Evolutionary conservation across 1,140 invertebrate genomes (phyloP).

Genomic region (Portunus trituberculatus): DNA sequence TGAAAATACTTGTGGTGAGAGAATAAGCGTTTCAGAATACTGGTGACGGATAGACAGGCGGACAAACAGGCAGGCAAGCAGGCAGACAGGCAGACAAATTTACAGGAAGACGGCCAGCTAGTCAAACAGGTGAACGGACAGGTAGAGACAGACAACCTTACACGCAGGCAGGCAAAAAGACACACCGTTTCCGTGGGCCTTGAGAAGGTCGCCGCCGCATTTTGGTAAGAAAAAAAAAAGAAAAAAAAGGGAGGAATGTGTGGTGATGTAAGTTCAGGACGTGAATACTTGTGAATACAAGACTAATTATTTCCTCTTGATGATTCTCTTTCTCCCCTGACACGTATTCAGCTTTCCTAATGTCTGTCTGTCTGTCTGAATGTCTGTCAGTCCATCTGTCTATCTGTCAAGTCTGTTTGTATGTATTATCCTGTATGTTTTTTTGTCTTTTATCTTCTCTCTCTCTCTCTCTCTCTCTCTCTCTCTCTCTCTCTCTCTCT

Average conservation of each 20-base stretch:
- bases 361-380: background rate
- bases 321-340: too few relatives aligned
- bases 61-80: too few relatives aligned
- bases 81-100: background rate
- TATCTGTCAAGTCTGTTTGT: background rate
- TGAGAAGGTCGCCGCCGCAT: background rate
- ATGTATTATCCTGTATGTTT: background rate
- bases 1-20: too few relatives aligned
- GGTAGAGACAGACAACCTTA: background rate
- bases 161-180: background rate
- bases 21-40: too few relatives aligned
- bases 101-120: too few relatives aligned
- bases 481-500: conserved; percentile 48
- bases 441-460: background rate
- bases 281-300: too few relatives aligned
- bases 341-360: too few relatives aligned
- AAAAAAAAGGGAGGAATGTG: background rate
- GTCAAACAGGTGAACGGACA: too few relatives aligned
- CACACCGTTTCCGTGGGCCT: background rate
- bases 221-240: background rate
- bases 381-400: background rate
- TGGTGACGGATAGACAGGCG: too few relatives aligned
- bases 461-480: conserved; percentile 31
- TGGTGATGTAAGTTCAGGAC: too few relatives aligned
- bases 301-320: too few relatives aligned